Base-by-base conservation (phyloP, 2,888 invertebrate genomes). In the Tetramorium bicarinatum region DNA sequence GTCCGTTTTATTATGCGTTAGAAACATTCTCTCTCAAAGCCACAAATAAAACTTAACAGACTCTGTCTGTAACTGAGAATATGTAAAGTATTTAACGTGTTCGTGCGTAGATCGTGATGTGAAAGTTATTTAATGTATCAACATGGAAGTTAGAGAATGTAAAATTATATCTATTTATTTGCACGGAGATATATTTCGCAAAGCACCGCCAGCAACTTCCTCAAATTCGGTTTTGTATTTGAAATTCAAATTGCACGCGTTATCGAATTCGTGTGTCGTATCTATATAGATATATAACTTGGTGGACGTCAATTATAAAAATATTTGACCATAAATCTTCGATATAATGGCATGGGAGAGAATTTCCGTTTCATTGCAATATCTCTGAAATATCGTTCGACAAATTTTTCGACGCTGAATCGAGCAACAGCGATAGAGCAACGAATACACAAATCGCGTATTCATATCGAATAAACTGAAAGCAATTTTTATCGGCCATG, bases 281-380 rank as follows among this genome's bases (percentile, higher is more conserved):
- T 77, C 41, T 41, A n/a, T 41, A 41, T 15, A 54, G 18, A 21
- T 56, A 66, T 67, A 67, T 56, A 69, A 71, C 80, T 88, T 75
- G 47, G 56, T 38, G 34, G 29, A 21, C 25, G 62, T 67, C 89
- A 87, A 87, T 87, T 87, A 88, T 84, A 89, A 89, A 88, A 88
- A 89, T 88, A 84, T 87, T 81, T 84, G 80, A 87, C 76, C 85
- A 64, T 88, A 88, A 88, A 88, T 88, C 87, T 85, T 83, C 47
- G 80, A 54, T 71, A 82, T 85, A 87, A 85, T 85, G 74, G 77
- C 52, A 64, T 72, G 79, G 82, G 47, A 83, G 79, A 85, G 87
- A 76, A 84, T 85, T 88, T 88, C 88, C 88, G 88, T 83, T 88
- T 88, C 82, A 84, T 85, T 86, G 76, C 75, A 29, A 61, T 71